phyloP scores from a whole-genome alignment of 1,140 invertebrate genomes.

The Stratiolaelaps scimitus region DNA sequence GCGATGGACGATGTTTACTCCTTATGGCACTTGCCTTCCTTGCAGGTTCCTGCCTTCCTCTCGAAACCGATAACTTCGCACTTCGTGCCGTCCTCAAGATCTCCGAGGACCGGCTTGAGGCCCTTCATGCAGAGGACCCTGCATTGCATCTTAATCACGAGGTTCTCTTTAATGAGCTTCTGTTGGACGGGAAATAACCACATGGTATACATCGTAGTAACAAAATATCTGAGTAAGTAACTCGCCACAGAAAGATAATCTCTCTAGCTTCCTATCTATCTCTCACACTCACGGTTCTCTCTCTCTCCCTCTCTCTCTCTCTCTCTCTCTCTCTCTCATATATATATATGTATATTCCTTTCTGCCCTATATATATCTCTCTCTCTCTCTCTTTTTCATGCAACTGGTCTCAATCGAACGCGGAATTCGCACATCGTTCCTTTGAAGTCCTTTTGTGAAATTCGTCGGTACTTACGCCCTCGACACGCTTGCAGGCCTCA shows the following conservation, averaged over 20 bases:
- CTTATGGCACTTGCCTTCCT: not conserved
- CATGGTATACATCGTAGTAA: not conserved
- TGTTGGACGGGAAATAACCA: too few relatives aligned
- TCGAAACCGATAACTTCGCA: slow-evolving; percentile 1
- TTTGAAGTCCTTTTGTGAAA: too few relatives aligned
- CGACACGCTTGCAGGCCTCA: not conserved
- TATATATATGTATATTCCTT: not conserved
- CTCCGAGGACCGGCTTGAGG: not conserved
- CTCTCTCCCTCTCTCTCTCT: not conserved
- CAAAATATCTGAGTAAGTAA: not conserved
- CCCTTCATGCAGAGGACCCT: slow-evolving; percentile 4
- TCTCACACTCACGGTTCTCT: not conserved
- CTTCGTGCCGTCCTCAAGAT: not conserved
- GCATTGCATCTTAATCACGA: slow-evolving; percentile 13
- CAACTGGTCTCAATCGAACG: too few relatives aligned
- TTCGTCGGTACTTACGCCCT: not conserved
- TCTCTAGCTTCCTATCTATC: not conserved
- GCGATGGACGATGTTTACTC: not conserved
- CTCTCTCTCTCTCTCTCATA: too few relatives aligned
- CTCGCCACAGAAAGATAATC: not conserved
- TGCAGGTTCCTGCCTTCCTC: not conserved
- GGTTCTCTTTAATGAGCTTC: too few relatives aligned
- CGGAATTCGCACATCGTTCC: too few relatives aligned
- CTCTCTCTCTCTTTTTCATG: too few relatives aligned
- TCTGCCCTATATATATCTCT: too few relatives aligned